These are phyloP conservation scores for Pelosia muscerda DNA, from an alignment of 2,888 invertebrate genomes.

Conservation along the genomic window DNA sequence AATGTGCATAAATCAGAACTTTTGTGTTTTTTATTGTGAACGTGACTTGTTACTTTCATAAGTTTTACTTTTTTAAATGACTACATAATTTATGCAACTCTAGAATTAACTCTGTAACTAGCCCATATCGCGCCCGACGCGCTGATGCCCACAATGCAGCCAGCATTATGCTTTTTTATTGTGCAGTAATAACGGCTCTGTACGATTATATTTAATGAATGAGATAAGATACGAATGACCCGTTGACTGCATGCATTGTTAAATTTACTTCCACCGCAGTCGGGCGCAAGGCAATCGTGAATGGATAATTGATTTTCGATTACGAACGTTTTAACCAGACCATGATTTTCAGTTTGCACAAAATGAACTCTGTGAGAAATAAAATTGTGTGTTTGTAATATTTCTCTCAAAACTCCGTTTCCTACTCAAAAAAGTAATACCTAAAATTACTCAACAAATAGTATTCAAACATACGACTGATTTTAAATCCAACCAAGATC, in stretches of 20 bases:
- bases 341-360: neutral
- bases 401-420: neutral
- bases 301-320: neutral
- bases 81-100: no score
- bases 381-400: neutral
- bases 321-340: neutral
- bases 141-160: neutral
- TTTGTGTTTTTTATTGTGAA: neutral
- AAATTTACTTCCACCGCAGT: neutral
- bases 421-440: no score
- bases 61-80: no score
- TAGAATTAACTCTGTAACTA: no score
- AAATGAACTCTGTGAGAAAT: neutral
- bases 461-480: no score
- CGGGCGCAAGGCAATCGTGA: neutral
- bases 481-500: no score
- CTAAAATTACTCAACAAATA: no score
- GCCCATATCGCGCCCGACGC: no score
- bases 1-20: neutral
- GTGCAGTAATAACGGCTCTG: neutral
- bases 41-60: neutral
- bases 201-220: neutral
- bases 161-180: neutral
- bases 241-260: conserved; percentile 1
- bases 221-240: neutral